Evolutionary conservation across 1,140 invertebrate species (phyloP), one percentile per base, ranked within the genome.

Genomic region (Sitophilus oryzae): DNA sequence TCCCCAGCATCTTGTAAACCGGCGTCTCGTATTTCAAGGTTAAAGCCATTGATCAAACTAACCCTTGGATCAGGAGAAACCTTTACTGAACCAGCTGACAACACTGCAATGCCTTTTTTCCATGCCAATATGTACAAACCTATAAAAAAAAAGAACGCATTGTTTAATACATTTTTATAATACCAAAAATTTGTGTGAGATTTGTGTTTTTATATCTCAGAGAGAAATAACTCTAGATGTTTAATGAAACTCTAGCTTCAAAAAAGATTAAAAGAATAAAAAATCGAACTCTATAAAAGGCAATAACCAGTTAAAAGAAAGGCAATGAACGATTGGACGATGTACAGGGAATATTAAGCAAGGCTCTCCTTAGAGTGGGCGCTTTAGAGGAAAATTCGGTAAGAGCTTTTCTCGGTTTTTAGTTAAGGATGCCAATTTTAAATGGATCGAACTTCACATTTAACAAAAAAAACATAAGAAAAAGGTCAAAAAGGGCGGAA

Each of bases 21-120:
- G 37, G 76, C 74, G 46, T 80, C 76, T 48, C 72, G 71, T 51
- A 81, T 80, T 66, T 79, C 75, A 51, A 81, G 64, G 57, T 75
- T 78, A 66, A 77, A 80, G 23, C 76, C 73, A 51, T 77, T 75
- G 23, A 76, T 71, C 38, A 80, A 66, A 45, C 70, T 72, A 37
- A 80, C 71, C 20, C 79, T 69, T 15, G 75, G 72, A 71, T 81
- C 79, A 20, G 77, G 77, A 35, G 75, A 77, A n/a, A 81, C 77
- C 64, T 79, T 79, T 30, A 79, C 71, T 38, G 73, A 74, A 16
- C 78, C 78, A 23, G 79, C 79, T 14, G 78, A 79, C 30, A 81
- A 63, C n/a, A 81, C 77, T 43, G 77, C 77, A 41, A 76, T 78
- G 34, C 77, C 77, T 21, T 75, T 75, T 61, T 79, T 79, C 79